Evolutionary conservation across 2,888 invertebrate genomes (phyloP).

Genomic region (Pediacus dermestoides): DNA sequence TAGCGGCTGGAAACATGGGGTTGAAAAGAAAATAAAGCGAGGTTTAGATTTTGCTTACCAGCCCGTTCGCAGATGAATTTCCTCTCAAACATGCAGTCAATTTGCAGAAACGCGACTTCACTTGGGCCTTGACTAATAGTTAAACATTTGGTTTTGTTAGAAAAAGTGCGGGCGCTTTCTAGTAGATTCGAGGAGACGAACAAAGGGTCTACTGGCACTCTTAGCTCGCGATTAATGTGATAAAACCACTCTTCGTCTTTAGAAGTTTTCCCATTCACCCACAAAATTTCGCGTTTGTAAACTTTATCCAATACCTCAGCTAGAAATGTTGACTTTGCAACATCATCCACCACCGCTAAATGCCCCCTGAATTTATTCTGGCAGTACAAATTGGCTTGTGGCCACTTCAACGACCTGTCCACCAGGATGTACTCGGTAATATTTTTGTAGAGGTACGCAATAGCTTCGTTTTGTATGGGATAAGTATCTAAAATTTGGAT

Average conservation of each 20-base stretch:
- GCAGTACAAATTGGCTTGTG: background rate
- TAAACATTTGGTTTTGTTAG: background rate
- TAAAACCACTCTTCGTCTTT: conserved; percentile 1
- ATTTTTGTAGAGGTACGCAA: background rate
- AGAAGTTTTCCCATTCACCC: background rate
- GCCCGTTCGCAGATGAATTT: conserved; percentile 1
- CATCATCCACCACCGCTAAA: background rate
- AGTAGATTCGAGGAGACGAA: too few species aligned
- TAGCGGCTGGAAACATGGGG: too few species aligned
- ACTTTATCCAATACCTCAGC: background rate
- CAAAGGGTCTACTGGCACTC: background rate
- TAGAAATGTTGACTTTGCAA: background rate
- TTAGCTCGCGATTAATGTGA: background rate
- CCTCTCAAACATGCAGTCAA: background rate
- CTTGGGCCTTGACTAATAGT: background rate
- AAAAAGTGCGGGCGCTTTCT: background rate
- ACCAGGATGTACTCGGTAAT: background rate
- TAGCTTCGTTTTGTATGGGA: background rate
- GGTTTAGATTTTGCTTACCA: background rate
- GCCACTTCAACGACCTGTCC: background rate
- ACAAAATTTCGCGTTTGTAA: background rate
- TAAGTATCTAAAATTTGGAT: conserved; percentile 1
- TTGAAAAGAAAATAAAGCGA: too few species aligned
- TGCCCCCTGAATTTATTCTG: conserved; percentile 1
- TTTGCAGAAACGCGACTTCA: background rate